Conservation (phyloP, 2,888 invertebrate species). For the Orchesella flavescens region DNA sequence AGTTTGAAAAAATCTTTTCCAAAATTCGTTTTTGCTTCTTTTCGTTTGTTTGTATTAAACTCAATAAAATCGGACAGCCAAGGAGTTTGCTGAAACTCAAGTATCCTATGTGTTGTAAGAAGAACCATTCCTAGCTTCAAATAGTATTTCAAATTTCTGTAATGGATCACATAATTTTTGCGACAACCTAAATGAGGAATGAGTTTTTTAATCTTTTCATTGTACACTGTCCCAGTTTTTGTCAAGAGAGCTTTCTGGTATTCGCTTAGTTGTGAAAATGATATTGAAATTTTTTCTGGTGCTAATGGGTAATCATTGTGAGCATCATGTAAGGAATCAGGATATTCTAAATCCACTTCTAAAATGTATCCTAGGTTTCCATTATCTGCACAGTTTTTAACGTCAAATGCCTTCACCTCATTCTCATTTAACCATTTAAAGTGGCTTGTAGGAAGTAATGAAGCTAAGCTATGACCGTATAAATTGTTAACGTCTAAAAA, state of each 20-base stretch:
- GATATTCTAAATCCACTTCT: constrained; percentile 3
- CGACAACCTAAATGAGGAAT: constrained; percentile 2
- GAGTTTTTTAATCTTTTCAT: constrained; percentile 26
- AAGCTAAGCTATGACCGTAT: constrained; percentile 9
- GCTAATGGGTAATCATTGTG: constrained; percentile 42
- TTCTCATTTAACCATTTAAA: constrained; percentile 24
- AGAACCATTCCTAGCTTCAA: neutral
- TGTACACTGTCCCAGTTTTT: neutral
- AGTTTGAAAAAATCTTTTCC: neutral
- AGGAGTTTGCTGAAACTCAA: neutral
- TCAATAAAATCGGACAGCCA: neutral
- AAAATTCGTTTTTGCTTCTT: neutral
- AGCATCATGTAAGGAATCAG: neutral
- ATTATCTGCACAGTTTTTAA: neutral
- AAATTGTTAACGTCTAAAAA: constrained; percentile 28
- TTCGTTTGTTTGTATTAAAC: neutral
- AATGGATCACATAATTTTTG: constrained; percentile 26
- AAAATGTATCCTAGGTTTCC: neutral
- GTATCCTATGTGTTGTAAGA: neutral
- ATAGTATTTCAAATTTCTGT: constrained; percentile 27
- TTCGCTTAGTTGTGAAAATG: neutral
- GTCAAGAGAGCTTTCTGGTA: constrained; percentile 8
- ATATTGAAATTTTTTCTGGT: constrained; percentile 10
- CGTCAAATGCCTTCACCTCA: neutral
- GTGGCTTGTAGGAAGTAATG: neutral